These are phyloP conservation scores for Theodoxus fluviatilis DNA, from an alignment of 2,888 invertebrate genomes.

Conservation along the genomic window DNA sequence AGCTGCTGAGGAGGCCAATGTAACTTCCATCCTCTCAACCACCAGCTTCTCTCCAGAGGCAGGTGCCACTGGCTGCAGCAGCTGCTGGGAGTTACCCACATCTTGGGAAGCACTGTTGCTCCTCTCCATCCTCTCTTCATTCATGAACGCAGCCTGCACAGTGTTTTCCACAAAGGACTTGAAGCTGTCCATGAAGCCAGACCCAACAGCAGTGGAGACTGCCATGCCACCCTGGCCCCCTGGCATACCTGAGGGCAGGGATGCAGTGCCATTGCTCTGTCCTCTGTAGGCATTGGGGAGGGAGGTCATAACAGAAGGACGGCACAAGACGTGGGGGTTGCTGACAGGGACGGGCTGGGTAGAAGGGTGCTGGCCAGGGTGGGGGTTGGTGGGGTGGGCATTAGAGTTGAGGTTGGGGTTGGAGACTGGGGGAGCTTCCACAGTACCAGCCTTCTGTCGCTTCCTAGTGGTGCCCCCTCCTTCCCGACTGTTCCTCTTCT, in stretches of 20 bases:
- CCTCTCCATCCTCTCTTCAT: conserved; percentile 46
- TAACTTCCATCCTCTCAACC: conserved; percentile 21
- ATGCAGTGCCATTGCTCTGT: no score
- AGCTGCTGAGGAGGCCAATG: conserved; percentile 26
- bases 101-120: conserved; percentile 23
- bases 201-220: no score
- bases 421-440: conserved; percentile 52
- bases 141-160: conserved; percentile 58
- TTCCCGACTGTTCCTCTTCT: no score
- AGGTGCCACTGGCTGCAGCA: not conserved
- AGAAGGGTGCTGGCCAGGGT: conserved; percentile 70
- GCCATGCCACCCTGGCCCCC: no score
- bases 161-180: conserved; percentile 63
- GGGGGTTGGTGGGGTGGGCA: conserved; percentile 63
- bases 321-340: no score
- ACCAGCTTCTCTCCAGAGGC: conserved; percentile 32
- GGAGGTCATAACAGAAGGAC: no score
- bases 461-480: no score
- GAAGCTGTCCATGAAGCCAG: conserved; percentile 61
- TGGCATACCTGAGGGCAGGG: no score
- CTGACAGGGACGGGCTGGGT: no score
- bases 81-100: not conserved
- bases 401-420: conserved; percentile 59
- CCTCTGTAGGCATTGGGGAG: no score
- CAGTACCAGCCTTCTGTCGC: no score